A percentile compares a stretch with the other conserved stretches of the same genome.
phyloP scores from a whole-genome alignment of 2,113 vertebrate genomes.

The Haemorhous mexicanus region DNA sequence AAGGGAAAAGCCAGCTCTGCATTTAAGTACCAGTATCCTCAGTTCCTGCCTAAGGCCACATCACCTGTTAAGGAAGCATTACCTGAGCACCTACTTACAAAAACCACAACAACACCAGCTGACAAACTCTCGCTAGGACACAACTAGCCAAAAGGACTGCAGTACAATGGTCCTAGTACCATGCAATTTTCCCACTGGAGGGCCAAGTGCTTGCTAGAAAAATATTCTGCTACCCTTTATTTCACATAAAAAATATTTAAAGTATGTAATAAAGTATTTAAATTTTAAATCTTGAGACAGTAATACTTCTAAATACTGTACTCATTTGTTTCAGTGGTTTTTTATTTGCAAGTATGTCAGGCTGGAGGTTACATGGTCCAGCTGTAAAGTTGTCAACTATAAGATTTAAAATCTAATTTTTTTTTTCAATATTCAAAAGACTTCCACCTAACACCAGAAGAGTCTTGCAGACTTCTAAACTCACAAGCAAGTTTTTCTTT shows the following conservation, averaged over 20 bases:
- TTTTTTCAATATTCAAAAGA: not conserved
- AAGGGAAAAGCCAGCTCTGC: conserved; percentile 27
- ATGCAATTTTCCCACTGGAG: not conserved
- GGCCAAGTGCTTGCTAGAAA: not conserved
- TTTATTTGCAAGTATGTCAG: not conserved
- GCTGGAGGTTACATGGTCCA: not conserved
- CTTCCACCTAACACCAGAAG: not conserved
- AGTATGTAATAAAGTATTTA: not conserved
- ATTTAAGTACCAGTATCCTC: conserved; percentile 16
- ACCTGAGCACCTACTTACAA: not conserved
- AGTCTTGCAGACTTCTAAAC: not conserved
- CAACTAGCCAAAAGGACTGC: not conserved
- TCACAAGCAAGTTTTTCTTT: not conserved
- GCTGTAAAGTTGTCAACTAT: not conserved
- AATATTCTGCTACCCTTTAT: not conserved
- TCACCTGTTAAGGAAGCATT: not conserved
- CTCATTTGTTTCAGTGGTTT: not conserved
- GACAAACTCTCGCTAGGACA: not conserved
- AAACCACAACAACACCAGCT: not conserved
- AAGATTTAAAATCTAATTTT: not conserved
- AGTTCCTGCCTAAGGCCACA: not conserved
- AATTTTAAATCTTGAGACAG: not conserved
- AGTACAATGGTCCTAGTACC: not conserved
- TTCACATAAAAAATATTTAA: not conserved
- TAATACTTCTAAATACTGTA: not conserved